Percentiles rank a stretch among this genome's conserved stretches.
phyloP scores from a whole-genome alignment of 2,113 vertebrate genomes.

The Ptychochromis oligacanthus region DNA sequence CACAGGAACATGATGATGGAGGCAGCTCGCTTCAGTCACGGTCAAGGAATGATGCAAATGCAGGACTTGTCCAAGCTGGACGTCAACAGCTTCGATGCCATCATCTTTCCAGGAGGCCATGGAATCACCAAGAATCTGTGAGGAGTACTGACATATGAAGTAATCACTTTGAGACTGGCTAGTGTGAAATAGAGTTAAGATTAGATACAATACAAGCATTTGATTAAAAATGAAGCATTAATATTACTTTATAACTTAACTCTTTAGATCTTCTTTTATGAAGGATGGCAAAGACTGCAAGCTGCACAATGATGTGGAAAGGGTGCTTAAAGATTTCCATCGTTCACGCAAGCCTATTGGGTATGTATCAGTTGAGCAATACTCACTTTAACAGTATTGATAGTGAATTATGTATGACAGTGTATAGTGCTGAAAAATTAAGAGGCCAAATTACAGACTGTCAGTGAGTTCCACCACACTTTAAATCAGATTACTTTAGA shows the following conservation, averaged over 20 bases:
- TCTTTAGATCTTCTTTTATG: conserved; percentile 72
- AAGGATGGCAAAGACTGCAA: conserved; percentile 81
- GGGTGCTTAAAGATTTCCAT: conserved; percentile 80
- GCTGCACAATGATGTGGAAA: conserved; percentile 75
- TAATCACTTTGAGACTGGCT: not conserved
- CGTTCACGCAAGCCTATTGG: conserved; percentile 79
- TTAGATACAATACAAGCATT: not conserved
- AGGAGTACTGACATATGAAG: conserved; percentile 37
- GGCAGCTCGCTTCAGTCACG: conserved; percentile 76
- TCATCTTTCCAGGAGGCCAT: conserved; percentile 81
- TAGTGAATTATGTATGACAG: too few relatives aligned
- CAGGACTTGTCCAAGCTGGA: conserved; percentile 78
- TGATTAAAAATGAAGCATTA: not conserved
- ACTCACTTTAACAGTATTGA: not conserved
- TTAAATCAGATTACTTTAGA: conserved; percentile 32
- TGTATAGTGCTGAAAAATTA: not conserved
- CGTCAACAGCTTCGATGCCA: conserved; percentile 74
- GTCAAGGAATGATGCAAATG: conserved; percentile 75
- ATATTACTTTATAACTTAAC: not conserved
- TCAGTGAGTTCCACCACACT: not conserved
- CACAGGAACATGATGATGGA: conserved; percentile 79
- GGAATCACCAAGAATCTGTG: conserved; percentile 80
- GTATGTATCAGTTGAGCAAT: conserved; percentile 49
- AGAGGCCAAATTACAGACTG: not conserved
- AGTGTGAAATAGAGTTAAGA: not conserved